These are phyloP conservation scores for Cheilosia urbana DNA, from an alignment of 2,888 invertebrate species.

Conservation along the genomic window DNA sequence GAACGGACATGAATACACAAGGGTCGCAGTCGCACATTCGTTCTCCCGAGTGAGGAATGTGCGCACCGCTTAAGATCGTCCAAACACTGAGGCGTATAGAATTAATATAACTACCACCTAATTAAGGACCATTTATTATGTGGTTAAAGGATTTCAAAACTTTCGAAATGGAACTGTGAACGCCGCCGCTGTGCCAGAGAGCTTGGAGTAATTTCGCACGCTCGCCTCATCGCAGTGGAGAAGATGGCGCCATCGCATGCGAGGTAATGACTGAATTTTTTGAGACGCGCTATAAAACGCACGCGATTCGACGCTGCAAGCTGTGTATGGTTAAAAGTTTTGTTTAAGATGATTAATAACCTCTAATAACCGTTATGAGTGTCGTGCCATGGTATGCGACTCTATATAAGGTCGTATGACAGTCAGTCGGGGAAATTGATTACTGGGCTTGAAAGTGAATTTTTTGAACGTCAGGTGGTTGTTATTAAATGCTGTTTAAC, in stretches of 20 bases:
- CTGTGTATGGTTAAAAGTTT: slow-evolving; percentile 58
- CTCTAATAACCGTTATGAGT: slow-evolving; percentile 64
- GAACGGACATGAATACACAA: slow-evolving; percentile 64
- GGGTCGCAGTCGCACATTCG: slow-evolving; percentile 38
- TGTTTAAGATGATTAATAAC: slow-evolving; percentile 69
- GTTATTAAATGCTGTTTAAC: neutral
- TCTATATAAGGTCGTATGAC: slow-evolving; percentile 28
- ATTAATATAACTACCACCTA: slow-evolving; percentile 82
- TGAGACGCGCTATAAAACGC: slow-evolving; percentile 65
- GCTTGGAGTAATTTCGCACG: slow-evolving; percentile 71
- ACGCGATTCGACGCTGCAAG: slow-evolving; percentile 64
- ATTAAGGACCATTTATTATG: slow-evolving; percentile 81
- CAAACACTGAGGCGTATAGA: slow-evolving; percentile 79
- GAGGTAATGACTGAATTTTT: slow-evolving; percentile 63
- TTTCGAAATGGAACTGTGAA: slow-evolving; percentile 61
- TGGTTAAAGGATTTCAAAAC: slow-evolving; percentile 72
- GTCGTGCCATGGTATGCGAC: slow-evolving; percentile 33
- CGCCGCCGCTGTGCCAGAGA: slow-evolving; percentile 14
- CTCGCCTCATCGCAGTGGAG: slow-evolving; percentile 47
- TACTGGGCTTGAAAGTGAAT: slow-evolving; percentile 33
- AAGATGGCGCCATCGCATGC: slow-evolving; percentile 74
- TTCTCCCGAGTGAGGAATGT: neutral
- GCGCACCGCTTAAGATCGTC: slow-evolving; percentile 22
- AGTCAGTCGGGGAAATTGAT: slow-evolving; percentile 52
- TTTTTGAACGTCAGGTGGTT: neutral